Evolutionary conservation across 2,888 invertebrate species (phyloP), one percentile per base, ranked within the genome.

Genomic region (Melieria crassipennis): DNA sequence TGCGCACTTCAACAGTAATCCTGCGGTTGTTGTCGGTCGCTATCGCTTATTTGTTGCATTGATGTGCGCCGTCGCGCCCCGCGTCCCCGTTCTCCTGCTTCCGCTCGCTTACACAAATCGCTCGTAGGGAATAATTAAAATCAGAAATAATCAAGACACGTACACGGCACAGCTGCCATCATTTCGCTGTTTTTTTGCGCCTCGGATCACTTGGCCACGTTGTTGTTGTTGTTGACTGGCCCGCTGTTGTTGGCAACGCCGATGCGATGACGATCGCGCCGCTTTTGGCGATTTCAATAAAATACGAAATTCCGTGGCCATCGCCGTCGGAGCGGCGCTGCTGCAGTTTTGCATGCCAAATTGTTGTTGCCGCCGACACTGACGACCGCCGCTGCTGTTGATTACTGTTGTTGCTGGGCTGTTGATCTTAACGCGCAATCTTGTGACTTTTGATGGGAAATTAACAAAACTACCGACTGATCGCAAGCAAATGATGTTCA

Each of bases 361-460:
- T 63, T 55, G 7, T 52, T 16, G 64, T 52, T 52, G 57, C 13
- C 13, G 11, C 10, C 13, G 9, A 11, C 11, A 65, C 45, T 62
- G 16, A 58, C n/a, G n/a, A 11, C 45, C n/a, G 45, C 5, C 7
- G 62, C 62, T 64, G 64, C 47, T 48, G 64, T 9, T 64, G 50
- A 13, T 57, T 9, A 4, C 13, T 11, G 57, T 57, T 9, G 16
- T 58, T n/a, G 13, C 16, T 58, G 79, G 81, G 79, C 78, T 80
- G 83, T 81, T 82, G 81, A 84, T 83, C 84, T 83, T 81, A 83
- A 80, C 82, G 81, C 80, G 79, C 81, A 83, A 83, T 83, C 83
- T 79, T 80, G 75, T 75, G 75, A 76, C 71, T 79, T 76, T 69
- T 75, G 79, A 77, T 82, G 80, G 78, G 80, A 84, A 82, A 80